Percentiles rank a stretch among this genome's conserved stretches.
phyloP scores from a whole-genome alignment of 2,113 vertebrate genomes.

The Hydrochoerus hydrochaeris region DNA sequence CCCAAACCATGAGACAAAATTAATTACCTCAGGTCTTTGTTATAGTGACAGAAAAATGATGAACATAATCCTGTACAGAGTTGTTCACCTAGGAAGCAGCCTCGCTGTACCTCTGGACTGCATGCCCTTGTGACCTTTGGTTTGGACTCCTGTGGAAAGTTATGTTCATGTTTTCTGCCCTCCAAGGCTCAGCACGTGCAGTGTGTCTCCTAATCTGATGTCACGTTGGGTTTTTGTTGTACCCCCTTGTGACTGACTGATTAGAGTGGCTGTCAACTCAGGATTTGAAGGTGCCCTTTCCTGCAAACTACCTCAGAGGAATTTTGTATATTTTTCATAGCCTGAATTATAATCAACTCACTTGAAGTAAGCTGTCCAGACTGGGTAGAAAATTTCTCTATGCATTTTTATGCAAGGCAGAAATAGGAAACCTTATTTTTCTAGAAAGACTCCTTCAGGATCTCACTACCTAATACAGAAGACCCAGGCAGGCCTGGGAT shows the following conservation, averaged over 20 bases:
- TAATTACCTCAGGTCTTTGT: not conserved
- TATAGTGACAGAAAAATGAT: not conserved
- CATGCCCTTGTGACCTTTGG: fast-evolving
- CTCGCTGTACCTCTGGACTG: not conserved
- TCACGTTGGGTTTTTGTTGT: fast-evolving
- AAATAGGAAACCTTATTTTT: constrained; percentile 54
- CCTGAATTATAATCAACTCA: constrained; percentile 50
- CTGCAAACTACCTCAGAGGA: not conserved
- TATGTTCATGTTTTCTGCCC: not conserved
- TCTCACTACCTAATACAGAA: not conserved
- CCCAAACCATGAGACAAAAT: not conserved
- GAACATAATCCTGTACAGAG: not conserved
- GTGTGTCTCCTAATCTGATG: not conserved
- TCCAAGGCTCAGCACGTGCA: not conserved
- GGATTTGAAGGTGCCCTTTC: not conserved
- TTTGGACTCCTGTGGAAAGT: not conserved
- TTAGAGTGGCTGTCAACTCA: not conserved
- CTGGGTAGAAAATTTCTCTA: not conserved
- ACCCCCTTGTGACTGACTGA: not conserved
- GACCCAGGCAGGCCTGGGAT: not conserved
- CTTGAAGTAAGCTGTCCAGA: constrained; percentile 19
- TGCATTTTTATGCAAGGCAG: constrained; percentile 37
- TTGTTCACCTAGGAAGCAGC: not conserved
- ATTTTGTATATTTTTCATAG: not conserved
- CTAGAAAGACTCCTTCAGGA: not conserved